phyloP scores from a whole-genome alignment of 2,113 vertebrate genomes.

The Lagopus leucura region DNA sequence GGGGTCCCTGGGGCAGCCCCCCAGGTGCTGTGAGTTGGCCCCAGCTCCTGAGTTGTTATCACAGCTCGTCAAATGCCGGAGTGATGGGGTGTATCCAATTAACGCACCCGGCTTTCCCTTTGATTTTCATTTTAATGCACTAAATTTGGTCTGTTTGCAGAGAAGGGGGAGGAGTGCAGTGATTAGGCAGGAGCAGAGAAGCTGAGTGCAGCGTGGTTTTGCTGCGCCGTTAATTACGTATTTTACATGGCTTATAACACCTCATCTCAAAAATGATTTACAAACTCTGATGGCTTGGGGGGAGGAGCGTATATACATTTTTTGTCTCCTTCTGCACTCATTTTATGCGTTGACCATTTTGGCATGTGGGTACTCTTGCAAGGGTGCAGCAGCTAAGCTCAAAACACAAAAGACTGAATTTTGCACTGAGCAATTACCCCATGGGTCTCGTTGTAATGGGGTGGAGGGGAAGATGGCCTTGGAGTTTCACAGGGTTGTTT shows the following conservation, averaged over 20 bases:
- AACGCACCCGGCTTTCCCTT: background rate
- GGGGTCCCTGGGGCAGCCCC: background rate
- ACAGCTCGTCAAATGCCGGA: accelerated
- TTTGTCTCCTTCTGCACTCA: background rate
- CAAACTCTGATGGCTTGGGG: slow-evolving; percentile 24
- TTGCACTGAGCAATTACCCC: background rate
- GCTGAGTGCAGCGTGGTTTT: background rate
- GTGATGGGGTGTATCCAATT: background rate
- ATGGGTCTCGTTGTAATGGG: background rate
- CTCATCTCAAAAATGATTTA: slow-evolving; percentile 33
- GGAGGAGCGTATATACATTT: background rate
- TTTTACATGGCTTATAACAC: slow-evolving; percentile 38
- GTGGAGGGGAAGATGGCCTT: background rate
- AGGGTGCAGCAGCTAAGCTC: background rate
- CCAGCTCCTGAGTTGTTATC: accelerated
- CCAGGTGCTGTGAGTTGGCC: background rate
- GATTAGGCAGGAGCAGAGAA: slow-evolving; percentile 40
- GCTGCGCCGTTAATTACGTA: slow-evolving; percentile 27
- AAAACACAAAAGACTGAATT: background rate
- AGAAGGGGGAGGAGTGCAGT: background rate
- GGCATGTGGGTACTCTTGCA: background rate
- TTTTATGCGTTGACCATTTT: background rate
- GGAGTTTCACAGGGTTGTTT: accelerated
- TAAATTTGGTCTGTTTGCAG: slow-evolving; percentile 35
- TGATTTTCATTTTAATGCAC: slow-evolving; percentile 19